These are phyloP conservation scores for Cassiopea xamachana DNA, from an alignment of 30 jellyfish, hydroid and myxozoan species.

Conservation along the genomic window DNA sequence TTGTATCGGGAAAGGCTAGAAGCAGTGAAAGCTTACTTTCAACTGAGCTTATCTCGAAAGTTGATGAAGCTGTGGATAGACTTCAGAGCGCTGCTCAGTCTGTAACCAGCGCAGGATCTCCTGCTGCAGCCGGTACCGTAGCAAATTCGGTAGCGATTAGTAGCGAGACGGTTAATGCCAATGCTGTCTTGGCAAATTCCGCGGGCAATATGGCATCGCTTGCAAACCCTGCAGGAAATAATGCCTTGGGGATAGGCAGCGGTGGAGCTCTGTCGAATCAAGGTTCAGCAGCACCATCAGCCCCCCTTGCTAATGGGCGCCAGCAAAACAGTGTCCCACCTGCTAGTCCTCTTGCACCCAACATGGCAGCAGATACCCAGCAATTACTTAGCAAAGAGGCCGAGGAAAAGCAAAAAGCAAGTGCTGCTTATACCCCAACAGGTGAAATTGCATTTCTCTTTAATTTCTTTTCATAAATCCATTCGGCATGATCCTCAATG, in stretches of 20 bases:
- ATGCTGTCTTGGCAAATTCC: constrained; percentile 39
- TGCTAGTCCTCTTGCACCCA: constrained; percentile 51
- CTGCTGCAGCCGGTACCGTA: constrained; percentile 6
- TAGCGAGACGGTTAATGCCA: constrained; percentile 12
- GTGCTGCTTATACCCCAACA: constrained; percentile 52
- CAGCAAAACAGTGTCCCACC: constrained; percentile 25
- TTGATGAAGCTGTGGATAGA: constrained; percentile 50
- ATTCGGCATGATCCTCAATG: too few relatives aligned
- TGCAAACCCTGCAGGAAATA: constrained; percentile 14
- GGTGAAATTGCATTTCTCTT: constrained; percentile 2
- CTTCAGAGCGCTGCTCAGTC: constrained; percentile 67
- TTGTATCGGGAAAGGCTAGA: constrained; percentile 26
- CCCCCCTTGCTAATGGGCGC: constrained; percentile 7
- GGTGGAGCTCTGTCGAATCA: constrained; percentile 1
- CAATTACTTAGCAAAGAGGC: constrained; percentile 59
- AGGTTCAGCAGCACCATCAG: background rate
- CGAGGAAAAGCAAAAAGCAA: constrained; percentile 49
- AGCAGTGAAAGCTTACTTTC: constrained; percentile 35
- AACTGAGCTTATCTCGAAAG: constrained; percentile 34
- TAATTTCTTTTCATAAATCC: too few relatives aligned
- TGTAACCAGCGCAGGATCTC: constrained; percentile 19
- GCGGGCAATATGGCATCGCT: constrained; percentile 57
- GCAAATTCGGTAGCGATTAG: constrained; percentile 48
- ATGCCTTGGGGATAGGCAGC: constrained; percentile 4
- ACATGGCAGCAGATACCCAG: constrained; percentile 50